A percentile compares a stretch with the other conserved stretches of the same genome.
phyloP scores from a whole-genome alignment of 2,888 invertebrate species.

The Andrena chrysosceles region DNA sequence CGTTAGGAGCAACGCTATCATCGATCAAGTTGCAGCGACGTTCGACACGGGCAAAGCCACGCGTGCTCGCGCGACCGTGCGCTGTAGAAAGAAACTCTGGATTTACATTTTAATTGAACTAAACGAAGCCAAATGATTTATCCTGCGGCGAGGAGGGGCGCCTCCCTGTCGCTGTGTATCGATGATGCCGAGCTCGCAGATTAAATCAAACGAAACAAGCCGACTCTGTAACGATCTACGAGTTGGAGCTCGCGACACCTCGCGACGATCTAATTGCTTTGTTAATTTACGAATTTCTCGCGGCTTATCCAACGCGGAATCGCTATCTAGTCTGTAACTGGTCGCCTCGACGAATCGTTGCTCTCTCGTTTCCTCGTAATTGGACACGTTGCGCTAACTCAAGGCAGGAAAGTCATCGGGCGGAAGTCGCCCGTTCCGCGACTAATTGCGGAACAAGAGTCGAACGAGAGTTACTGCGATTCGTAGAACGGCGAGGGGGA shows the following conservation, averaged over 20 bases:
- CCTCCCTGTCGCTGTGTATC: conserved; percentile 30
- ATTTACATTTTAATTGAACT: conserved; percentile 82
- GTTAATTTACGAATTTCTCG: conserved; percentile 59
- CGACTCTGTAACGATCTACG: conserved; percentile 19
- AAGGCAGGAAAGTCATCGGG: conserved; percentile 34
- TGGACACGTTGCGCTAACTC: conserved; percentile 31
- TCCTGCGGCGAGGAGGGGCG: conserved; percentile 14
- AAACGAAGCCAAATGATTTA: conserved; percentile 75
- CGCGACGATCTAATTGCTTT: conserved; percentile 67
- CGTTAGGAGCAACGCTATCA: conserved; percentile 45
- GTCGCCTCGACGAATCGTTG: not conserved
- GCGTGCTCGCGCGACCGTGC: conserved; percentile 37
- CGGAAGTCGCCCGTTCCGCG: conserved; percentile 53
- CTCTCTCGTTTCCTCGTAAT: conserved; percentile 27
- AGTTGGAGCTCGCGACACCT: conserved; percentile 9
- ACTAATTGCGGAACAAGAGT: conserved; percentile 57
- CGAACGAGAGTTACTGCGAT: conserved; percentile 47
- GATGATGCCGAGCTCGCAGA: conserved; percentile 72
- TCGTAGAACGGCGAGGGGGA: conserved; percentile 22
- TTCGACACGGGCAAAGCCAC: conserved; percentile 37
- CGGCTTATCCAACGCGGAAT: not conserved
- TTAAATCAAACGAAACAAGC: conserved; percentile 70
- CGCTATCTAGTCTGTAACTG: not conserved
- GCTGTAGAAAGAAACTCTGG: conserved; percentile 45
- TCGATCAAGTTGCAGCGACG: conserved; percentile 60